A percentile compares a stretch with the other conserved stretches of the same genome.
Evolutionary conservation across 1,140 invertebrate species (phyloP).

Genomic region (Antheraea mylitta): DNA sequence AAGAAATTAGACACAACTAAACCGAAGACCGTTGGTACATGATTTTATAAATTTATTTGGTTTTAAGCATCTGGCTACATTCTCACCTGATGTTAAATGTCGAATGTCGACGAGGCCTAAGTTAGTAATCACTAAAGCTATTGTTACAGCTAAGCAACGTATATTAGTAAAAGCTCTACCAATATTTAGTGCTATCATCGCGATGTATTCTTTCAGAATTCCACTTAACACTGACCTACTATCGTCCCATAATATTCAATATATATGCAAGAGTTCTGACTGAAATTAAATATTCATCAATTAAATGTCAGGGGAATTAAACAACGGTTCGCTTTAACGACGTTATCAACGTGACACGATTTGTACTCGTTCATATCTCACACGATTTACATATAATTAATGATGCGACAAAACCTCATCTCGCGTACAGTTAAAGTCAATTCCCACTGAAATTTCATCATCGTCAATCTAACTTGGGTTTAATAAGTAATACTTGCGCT

Average conservation of each 20-base stretch:
- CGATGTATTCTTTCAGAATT: too few species aligned
- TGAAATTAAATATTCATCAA: background rate
- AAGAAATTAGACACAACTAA: too few species aligned
- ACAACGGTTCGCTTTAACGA: constrained; percentile 14
- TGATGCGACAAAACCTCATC: constrained; percentile 67
- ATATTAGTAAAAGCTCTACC: too few species aligned
- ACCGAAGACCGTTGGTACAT: too few species aligned
- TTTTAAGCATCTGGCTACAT: too few species aligned
- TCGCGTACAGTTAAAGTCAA: constrained; percentile 69
- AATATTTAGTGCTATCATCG: too few species aligned
- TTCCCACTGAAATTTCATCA: constrained; percentile 77
- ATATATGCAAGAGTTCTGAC: background rate
- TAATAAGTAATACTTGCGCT: constrained; percentile 71
- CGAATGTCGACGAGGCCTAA: too few species aligned
- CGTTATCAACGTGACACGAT: constrained; percentile 16
- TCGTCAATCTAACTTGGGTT: constrained; percentile 73
- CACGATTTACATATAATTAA: constrained; percentile 52
- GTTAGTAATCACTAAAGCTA: too few species aligned
- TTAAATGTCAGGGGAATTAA: background rate
- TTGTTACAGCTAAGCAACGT: too few species aligned
- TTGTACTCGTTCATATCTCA: constrained; percentile 24
- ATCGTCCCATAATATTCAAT: background rate
- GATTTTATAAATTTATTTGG: too few species aligned
- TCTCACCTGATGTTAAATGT: too few species aligned
- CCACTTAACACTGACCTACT: too few species aligned